Evolutionary conservation across 2,113 vertebrate genomes (phyloP).

Genomic region (Salvator merianae): DNA sequence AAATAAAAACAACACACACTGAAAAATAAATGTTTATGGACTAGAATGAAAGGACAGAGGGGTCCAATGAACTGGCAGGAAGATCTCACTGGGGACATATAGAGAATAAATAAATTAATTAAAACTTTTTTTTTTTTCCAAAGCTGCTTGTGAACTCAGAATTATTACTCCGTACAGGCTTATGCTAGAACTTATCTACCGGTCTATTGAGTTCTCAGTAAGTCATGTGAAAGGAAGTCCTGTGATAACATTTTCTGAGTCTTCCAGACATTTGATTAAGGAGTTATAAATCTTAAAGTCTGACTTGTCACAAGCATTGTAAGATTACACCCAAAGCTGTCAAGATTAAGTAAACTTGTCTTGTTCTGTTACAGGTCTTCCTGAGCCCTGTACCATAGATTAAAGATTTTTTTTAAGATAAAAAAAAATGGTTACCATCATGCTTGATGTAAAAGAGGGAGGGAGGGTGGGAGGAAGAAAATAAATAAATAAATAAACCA

Average conservation of each 20-base stretch:
- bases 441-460: conserved; percentile 64
- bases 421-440: conserved; percentile 80
- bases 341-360: conserved; percentile 90
- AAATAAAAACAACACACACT: conserved; percentile 41
- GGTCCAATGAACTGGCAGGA: conserved; percentile 30
- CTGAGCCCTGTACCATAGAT: conserved; percentile 83
- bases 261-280: conserved; percentile 88
- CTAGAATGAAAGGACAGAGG: conserved; percentile 5
- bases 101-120: conserved; percentile 5
- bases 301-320: conserved; percentile 84
- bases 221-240: conserved; percentile 86
- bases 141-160: conserved; percentile 73
- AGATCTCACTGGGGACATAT: conserved; percentile 14
- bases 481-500: conserved; percentile 32
- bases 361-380: conserved; percentile 84
- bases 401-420: conserved; percentile 79
- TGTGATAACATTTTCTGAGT: conserved; percentile 85
- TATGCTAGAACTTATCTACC: conserved; percentile 80
- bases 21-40: conserved; percentile 33
- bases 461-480: background rate
- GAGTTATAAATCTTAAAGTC: conserved; percentile 89
- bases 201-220: conserved; percentile 82
- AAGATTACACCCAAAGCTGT: conserved; percentile 87
- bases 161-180: conserved; percentile 73
- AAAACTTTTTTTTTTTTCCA: conserved; percentile 20